Percentiles rank a stretch among this genome's conserved stretches.
phyloP scores from a whole-genome alignment of 2,888 invertebrate species.

The Baccha elongata region DNA sequence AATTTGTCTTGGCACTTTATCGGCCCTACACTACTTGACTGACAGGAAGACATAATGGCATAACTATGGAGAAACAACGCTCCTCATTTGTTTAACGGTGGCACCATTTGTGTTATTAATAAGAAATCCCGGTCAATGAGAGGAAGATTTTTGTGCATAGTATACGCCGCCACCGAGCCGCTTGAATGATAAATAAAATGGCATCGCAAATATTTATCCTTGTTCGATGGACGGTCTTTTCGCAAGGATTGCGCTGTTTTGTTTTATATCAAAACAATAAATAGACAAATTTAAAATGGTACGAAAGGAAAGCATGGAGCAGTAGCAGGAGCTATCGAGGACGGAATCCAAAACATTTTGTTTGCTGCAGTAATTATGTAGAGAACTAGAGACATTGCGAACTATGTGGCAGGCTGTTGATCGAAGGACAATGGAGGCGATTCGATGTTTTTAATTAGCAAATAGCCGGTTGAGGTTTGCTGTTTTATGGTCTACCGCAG shows the following conservation, averaged over 20 bases:
- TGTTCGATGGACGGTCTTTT: conserved; percentile 25
- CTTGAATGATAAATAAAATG: conserved; percentile 70
- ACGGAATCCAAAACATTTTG: conserved; percentile 44
- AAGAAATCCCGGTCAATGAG: conserved; percentile 28
- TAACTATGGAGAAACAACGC: conserved; percentile 1
- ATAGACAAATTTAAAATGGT: conserved; percentile 40
- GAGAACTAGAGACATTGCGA: conserved; percentile 32
- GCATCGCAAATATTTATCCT: conserved; percentile 65
- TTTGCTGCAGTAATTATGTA: conserved; percentile 69
- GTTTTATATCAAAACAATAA: conserved; percentile 46
- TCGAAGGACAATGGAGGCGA: conserved; percentile 63
- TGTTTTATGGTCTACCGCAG: conserved; percentile 58
- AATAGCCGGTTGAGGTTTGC: conserved; percentile 49
- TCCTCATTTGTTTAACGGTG: conserved; percentile 35
- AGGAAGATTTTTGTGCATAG: conserved; percentile 38
- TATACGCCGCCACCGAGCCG: conserved; percentile 29
- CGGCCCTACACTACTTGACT: conserved; percentile 13
- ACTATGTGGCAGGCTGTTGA: conserved; percentile 39
- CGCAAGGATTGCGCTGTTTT: conserved; percentile 44
- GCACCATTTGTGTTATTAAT: conserved; percentile 65
- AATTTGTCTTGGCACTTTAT: conserved; percentile 3
- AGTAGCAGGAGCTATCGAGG: conserved; percentile 18
- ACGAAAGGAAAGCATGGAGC: too few species aligned
- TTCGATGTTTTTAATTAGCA: conserved; percentile 70
- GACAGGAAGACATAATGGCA: conserved; percentile 39